phyloP scores from a whole-genome alignment of 1,140 invertebrate species.

The Orussus abietinus region DNA sequence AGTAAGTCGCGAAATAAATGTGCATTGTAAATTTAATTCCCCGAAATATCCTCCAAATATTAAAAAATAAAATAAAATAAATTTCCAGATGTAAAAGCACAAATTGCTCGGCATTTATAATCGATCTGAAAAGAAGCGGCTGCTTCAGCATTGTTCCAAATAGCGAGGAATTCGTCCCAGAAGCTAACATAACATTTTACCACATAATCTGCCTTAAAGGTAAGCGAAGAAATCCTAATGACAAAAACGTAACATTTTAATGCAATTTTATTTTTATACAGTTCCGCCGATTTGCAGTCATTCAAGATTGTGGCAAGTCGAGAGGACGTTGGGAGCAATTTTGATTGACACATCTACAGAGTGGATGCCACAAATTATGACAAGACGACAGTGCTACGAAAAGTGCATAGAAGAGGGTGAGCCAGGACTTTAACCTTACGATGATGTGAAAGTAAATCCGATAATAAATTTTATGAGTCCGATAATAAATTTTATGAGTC shows the following conservation, averaged over 20 bases:
- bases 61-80: slow-evolving; percentile 4
- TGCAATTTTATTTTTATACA: slow-evolving; percentile 11
- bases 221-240: slow-evolving; percentile 12
- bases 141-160: slow-evolving; percentile 35
- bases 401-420: slow-evolving; percentile 34
- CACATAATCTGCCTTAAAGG: slow-evolving; percentile 40
- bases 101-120: slow-evolving; percentile 41
- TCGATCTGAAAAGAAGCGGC: slow-evolving; percentile 36
- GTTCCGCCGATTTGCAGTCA: slow-evolving; percentile 29
- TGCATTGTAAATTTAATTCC: not conserved
- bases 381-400: slow-evolving; percentile 36
- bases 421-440: too few relatives aligned
- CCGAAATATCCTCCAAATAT: slow-evolving; percentile 2
- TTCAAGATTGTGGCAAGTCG: slow-evolving; percentile 38
- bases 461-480: too few relatives aligned
- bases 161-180: slow-evolving; percentile 33
- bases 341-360: slow-evolving; percentile 31
- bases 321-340: slow-evolving; percentile 36
- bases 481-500: too few relatives aligned
- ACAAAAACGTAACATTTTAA: slow-evolving; percentile 5
- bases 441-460: too few relatives aligned
- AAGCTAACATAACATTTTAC: slow-evolving; percentile 36
- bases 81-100: slow-evolving; percentile 30
- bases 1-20: slow-evolving; percentile 21
- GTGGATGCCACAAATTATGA: slow-evolving; percentile 19